Base-by-base conservation (phyloP, 2,113 vertebrate species). In the Puntigrus tetrazona region DNA sequence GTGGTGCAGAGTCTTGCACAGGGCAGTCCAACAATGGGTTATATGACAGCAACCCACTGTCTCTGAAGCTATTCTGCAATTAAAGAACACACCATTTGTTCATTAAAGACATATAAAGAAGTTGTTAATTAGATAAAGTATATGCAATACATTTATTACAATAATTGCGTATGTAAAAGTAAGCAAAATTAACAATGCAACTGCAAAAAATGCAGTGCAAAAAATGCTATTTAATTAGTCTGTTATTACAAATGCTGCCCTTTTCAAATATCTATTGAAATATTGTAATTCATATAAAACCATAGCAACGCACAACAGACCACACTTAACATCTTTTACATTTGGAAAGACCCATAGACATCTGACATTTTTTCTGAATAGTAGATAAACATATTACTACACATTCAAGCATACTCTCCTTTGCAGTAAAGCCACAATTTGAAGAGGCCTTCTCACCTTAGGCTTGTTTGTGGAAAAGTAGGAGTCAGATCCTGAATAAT, bases 391-490 rank as follows among this genome's bases (percentile, higher is more conserved):
- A 10, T 7, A 10, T 38, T 9, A 78, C 4, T 16, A 61, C 9
- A 14, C 31, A 57, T 77, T 76, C 1, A 75, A 55, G 38, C 65
- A 22, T 38, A n/a, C 10, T 4, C 3, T 0, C 20, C n/a, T 70
- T 27, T 22, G 25, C 10, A 18, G 29, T 83, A 83, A 20, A 63
- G 45, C 7, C 52, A 27, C 18, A 41, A 31, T 34, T n/a, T 55
- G 5, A 76, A 22, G 47, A 6, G 5, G 20, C 1, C 70, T 81
- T 78, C 88, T 91, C 91, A 94, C 94, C 91, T 92, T 91, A 52
- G 45, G 70, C 59, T 91, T 89, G 70, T 83, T 77, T 4, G 86
- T 27, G 18, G 88, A 87, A 77, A 89, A 89, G 25, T 87, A 89
- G 13, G 88, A 89, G 72, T 89, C 89, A 78, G 88, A 63, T 45